A percentile compares a stretch with the other conserved stretches of the same genome.
Evolutionary conservation across 2,797 vertebrate genomes (phyloP).

Genomic region (Carcharodon carcharias): DNA sequence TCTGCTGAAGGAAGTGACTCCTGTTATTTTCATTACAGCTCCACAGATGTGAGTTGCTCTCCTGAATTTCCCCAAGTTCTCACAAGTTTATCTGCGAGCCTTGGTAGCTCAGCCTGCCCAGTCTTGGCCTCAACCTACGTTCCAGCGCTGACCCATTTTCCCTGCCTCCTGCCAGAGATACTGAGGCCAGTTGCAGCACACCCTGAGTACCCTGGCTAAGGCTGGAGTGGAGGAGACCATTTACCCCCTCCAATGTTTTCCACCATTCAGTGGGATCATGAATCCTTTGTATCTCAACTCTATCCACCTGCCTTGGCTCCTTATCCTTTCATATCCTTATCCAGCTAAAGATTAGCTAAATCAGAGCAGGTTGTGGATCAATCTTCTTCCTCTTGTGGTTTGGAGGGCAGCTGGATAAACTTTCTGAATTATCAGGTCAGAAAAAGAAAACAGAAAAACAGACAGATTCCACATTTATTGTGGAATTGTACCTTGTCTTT

Average conservation of each 20-base stretch:
- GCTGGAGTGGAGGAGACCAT: not conserved
- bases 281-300: not conserved
- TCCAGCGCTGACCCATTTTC: not conserved
- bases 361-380: not conserved
- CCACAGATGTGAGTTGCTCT: fast-evolving
- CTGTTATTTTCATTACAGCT: not conserved
- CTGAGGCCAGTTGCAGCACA: not conserved
- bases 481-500: not conserved
- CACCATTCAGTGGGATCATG: not conserved
- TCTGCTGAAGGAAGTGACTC: not conserved
- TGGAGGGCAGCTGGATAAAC: not conserved
- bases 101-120: not conserved
- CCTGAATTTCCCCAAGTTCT: not conserved
- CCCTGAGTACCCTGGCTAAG: not conserved
- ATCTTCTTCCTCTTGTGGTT: not conserved
- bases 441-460: not conserved
- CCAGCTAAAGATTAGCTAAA: not conserved
- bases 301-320: not conserved
- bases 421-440: not conserved
- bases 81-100: not conserved
- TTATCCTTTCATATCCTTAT: not conserved
- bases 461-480: not conserved
- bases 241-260: not conserved
- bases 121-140: not conserved
- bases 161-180: not conserved